Evolutionary conservation across 2,113 vertebrate genomes (phyloP), one percentile per base, ranked within the genome.

Genomic region (Athene cunicularia): DNA sequence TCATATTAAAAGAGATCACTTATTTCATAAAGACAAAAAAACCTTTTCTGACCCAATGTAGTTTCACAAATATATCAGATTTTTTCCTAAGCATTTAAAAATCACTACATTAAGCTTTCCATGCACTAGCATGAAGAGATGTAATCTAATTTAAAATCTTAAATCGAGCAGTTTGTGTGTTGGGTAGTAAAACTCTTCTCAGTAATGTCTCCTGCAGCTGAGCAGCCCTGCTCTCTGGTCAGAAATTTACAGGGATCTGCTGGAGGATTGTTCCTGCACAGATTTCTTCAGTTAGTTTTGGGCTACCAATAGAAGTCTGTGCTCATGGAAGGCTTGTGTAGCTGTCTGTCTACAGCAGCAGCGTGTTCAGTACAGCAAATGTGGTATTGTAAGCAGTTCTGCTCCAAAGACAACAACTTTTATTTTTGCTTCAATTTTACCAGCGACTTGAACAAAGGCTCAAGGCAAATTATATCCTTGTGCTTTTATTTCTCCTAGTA

Each of bases 11-110:
- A 93, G 18, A 50, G 14, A 67, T 53, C 63, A 59, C 26, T 79
- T 86, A 10, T 56, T 66, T 68, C 64, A 49, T 64, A 59, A 68
- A 81, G 16, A 60, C 16, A 30, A 80, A 71, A 35, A 62, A 16
- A 4, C 0, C 5, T n/a, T 70, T 93, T 70, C 55, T 49, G 28
- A 62, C 55, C 49, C 9, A 2, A 14, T 30, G 30, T 35, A 12
- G 8, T 80, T 93, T 88, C 53, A 60, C 50, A 64, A 64, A 73
- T 37, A 8, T 6, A 33, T 52, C 17, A 11, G 17, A 20, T 45
- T 76, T 95, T 80, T 95, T 76, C 21, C 68, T 43, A 49, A 81
- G 21, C 27, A 45, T 86, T 94, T 80, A 73, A 86, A 91, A 94
- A 89, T 7, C 23, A 55, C 43, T 56, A 16, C 18, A 33, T 70